Evolutionary conservation across 2,888 invertebrate species (phyloP).

Genomic region (Metellina segmentata): DNA sequence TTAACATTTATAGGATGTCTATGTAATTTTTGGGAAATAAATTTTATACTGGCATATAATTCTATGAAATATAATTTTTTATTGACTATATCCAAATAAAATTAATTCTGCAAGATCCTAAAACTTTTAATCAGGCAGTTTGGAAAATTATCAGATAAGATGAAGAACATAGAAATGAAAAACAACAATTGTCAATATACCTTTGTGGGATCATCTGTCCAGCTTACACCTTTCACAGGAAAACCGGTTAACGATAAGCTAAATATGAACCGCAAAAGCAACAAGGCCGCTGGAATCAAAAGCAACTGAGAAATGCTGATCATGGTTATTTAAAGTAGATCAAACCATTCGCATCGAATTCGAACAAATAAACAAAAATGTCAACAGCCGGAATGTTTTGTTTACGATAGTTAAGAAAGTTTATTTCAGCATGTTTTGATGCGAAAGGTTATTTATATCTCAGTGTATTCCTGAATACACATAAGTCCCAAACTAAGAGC

Average conservation of each 20-base stretch:
- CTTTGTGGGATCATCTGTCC: constrained; percentile 62
- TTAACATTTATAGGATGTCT: too few species aligned
- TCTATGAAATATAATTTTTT: too few species aligned
- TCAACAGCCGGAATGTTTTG: constrained; percentile 5
- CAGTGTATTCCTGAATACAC: not conserved
- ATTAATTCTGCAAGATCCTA: too few species aligned
- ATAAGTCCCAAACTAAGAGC: not conserved
- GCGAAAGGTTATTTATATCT: not conserved
- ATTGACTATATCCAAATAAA: too few species aligned
- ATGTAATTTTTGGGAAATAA: too few species aligned
- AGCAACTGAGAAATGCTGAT: constrained; percentile 61
- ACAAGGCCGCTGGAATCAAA: constrained; percentile 52
- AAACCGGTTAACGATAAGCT: constrained; percentile 50
- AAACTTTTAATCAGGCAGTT: too few species aligned
- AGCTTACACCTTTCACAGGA: constrained; percentile 66
- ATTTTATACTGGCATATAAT: too few species aligned
- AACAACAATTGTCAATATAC: constrained; percentile 14
- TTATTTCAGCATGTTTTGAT: not conserved
- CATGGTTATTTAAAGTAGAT: constrained; percentile 36
- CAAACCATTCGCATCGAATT: not conserved
- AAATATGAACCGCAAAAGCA: constrained; percentile 58
- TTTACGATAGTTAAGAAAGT: not conserved
- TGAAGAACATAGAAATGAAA: too few species aligned
- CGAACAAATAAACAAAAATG: not conserved
- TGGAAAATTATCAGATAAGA: too few species aligned